Evolutionary conservation across 1,140 invertebrate genomes (phyloP).

Genomic region (Diachasmimorpha longicaudata): DNA sequence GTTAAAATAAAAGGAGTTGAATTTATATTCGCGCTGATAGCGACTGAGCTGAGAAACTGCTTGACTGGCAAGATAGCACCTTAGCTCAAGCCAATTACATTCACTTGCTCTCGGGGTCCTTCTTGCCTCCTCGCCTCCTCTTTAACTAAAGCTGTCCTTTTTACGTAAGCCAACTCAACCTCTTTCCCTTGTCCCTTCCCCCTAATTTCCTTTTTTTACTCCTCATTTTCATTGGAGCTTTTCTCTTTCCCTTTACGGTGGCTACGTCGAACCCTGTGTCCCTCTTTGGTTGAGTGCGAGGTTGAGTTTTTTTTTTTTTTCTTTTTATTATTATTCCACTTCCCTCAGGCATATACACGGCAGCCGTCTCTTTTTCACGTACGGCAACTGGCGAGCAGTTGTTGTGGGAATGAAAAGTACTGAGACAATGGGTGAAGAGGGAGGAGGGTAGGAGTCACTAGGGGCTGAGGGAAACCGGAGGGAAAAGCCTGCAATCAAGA

Average conservation of each 20-base stretch:
- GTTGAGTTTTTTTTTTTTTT: background rate
- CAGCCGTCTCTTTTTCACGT: background rate
- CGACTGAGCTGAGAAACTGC: conserved; percentile 53
- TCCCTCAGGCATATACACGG: background rate
- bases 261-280: background rate
- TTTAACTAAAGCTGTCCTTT: too few relatives aligned
- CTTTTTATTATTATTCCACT: background rate
- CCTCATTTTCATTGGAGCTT: too few relatives aligned
- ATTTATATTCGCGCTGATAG: conserved; percentile 59
- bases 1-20: conserved; percentile 42
- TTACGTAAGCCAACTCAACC: too few relatives aligned
- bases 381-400: background rate
- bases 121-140: too few relatives aligned
- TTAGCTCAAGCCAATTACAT: too few relatives aligned
- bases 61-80: conserved; percentile 53
- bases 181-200: too few relatives aligned
- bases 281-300: background rate
- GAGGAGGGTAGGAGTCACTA: background rate
- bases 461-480: background rate
- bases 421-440: background rate
- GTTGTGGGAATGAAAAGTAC: background rate
- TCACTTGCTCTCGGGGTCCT: too few relatives aligned
- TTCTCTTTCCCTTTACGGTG: too few relatives aligned
- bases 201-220: too few relatives aligned
- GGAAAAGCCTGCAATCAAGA: background rate